Percentiles rank a stretch among this genome's conserved stretches.
These are phyloP conservation scores for Ctenosaura bakeri DNA, from an alignment of 2,797 vertebrate genomes.

Conservation along the genomic window DNA sequence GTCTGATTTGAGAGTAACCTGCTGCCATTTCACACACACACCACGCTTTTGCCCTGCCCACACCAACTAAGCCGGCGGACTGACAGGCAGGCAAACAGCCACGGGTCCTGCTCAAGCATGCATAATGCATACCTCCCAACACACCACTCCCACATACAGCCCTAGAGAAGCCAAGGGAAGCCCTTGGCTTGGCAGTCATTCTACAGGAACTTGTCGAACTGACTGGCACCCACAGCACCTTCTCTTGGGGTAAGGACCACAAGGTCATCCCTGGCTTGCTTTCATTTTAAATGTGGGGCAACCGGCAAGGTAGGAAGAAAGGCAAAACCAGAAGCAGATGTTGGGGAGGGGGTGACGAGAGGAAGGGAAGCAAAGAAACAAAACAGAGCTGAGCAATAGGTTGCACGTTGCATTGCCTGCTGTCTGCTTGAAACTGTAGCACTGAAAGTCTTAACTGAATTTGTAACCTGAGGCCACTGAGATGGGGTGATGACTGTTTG, in stretches of 20 bases:
- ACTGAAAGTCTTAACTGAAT: slow-evolving; percentile 42
- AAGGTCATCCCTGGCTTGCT: rapidly evolving
- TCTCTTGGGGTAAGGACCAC: background rate
- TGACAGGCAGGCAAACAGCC: slow-evolving; percentile 69
- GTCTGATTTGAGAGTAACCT: slow-evolving; percentile 74
- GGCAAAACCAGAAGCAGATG: slow-evolving; percentile 1
- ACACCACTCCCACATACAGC: slow-evolving; percentile 23
- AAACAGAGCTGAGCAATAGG: background rate
- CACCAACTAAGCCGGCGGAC: slow-evolving; percentile 61
- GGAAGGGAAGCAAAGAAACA: background rate
- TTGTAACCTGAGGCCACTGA: slow-evolving; percentile 34
- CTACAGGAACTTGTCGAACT: background rate
- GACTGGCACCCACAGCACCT: background rate
- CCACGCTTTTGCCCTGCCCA: slow-evolving; percentile 73
- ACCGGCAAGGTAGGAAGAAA: background rate
- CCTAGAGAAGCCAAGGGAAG: background rate
- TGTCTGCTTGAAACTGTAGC: slow-evolving; percentile 9
- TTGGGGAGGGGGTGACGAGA: background rate
- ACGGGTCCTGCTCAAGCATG: slow-evolving; percentile 67
- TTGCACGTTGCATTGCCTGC: background rate
- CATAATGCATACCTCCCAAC: slow-evolving; percentile 54
- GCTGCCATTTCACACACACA: slow-evolving; percentile 37
- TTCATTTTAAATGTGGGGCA: background rate
- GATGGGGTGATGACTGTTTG: slow-evolving; percentile 48
- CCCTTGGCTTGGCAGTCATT: slow-evolving; percentile 13